Evolutionary conservation across 2,113 vertebrate species (phyloP), one percentile per base, ranked within the genome.

Genomic region (Silurus asotus): DNA sequence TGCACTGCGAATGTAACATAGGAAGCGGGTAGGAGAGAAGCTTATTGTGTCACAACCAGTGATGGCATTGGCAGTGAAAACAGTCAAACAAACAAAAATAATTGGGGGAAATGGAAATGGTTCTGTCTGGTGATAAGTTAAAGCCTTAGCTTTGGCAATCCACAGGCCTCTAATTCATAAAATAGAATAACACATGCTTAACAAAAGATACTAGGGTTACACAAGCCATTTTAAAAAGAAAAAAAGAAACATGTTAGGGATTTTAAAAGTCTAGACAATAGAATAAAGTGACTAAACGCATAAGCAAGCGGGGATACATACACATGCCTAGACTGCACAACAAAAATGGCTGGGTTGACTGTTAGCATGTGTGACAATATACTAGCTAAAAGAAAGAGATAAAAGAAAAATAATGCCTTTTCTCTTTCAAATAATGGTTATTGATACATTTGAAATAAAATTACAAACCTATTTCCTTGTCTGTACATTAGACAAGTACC

Each of bases 261-360:
- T 93, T 88, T 87, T 92, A 93, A 92, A 93, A 92, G 89, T 88
- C 92, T 93, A 93, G 69, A 93, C 89, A 91, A 90, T 92, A 94
- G 94, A 93, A 95, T 96, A 97, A 97, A 97, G 97, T 97, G 97
- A 95, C 96, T 96, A 96, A 95, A 97, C 95, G 95, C 94, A 91
- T 92, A 94, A 95, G 95, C 95, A 96, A 95, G 95, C 95, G 72
- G 92, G 86, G 90, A 91, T 94, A 95, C 89, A 88, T 88, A 94
- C 92, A 92, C 93, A 92, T 88, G 95, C 94, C 94, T 94, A 95
- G 93, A 91, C 93, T 92, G 92, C 92, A 62, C 92, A 92, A 89
- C 94, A 72, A 49, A 74, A 75, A 91, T 23, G 89, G 90, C 88
- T 94, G 90, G 91, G 88, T 91, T 88, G 91, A 89, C 91, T 93